Conservation (phyloP, 37 sponge, comb jelly and placozoan species). For the Ephydatia muelleri region DNA sequence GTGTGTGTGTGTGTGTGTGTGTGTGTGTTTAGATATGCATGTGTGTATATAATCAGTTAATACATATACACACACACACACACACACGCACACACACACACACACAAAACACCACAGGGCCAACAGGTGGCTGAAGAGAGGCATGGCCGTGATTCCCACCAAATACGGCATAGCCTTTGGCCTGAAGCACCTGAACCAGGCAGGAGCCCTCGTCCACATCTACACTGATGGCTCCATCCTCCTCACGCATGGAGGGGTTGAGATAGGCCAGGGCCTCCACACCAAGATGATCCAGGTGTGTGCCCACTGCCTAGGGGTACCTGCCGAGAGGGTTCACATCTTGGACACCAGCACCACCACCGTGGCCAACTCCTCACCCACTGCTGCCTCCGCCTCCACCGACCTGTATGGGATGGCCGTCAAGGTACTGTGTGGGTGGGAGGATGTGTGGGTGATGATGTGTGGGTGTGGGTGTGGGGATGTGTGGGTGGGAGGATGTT, state of each 20-base stretch:
- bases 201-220: conserved; percentile 77
- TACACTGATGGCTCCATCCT: conserved; percentile 85
- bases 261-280: conserved; percentile 95
- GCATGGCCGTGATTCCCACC: conserved; percentile 77
- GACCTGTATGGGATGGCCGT: conserved; percentile 90
- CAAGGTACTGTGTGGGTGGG: conserved; percentile 33
- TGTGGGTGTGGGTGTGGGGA: not conserved
- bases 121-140: conserved; percentile 76
- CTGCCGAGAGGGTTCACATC: conserved; percentile 58
- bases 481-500: not conserved
- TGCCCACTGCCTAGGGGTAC: conserved; percentile 65
- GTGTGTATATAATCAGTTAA: not conserved
- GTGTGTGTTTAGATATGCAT: not conserved
- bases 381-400: conserved; percentile 86
- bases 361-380: conserved; percentile 73
- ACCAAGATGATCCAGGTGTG: conserved; percentile 91
- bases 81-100: not conserved
- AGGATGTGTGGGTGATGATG: not conserved
- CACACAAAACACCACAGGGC: conserved; percentile 21
- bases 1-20: not conserved
- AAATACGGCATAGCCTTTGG: conserved; percentile 82
- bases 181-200: conserved; percentile 47
- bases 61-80: not conserved
- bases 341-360: conserved; percentile 74
- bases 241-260: conserved; percentile 85